These are phyloP conservation scores for Saimiri boliviensis DNA, from an alignment of 2,113 vertebrate genomes.

Conservation along the genomic window DNA sequence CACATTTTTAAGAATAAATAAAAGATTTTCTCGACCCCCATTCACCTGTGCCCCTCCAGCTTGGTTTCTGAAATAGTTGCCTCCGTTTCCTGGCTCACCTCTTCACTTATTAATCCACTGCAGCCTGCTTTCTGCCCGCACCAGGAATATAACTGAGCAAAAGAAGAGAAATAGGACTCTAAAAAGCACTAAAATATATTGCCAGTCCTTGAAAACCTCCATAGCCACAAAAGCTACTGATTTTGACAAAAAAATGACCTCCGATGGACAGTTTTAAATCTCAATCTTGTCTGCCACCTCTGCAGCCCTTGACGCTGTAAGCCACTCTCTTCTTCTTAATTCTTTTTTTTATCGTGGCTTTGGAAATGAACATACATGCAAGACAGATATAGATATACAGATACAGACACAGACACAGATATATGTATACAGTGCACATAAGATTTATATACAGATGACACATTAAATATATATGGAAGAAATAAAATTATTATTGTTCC, in stretches of 20 bases:
- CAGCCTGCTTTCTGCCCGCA: not conserved
- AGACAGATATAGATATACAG: no score
- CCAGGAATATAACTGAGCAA: not conserved
- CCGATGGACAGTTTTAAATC: not conserved
- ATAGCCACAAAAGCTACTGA: not conserved
- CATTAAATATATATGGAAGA: not conserved
- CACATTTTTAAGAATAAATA: not conserved
- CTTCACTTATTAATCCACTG: not conserved
- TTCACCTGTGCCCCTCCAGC: no score
- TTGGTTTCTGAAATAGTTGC: not conserved
- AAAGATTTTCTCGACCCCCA: not conserved
- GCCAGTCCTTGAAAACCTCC: not conserved
- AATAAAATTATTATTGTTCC: not conserved
- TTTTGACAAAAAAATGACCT: conserved; percentile 10
- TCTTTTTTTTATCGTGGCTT: not conserved
- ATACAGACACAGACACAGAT: no score
- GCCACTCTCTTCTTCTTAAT: not conserved
- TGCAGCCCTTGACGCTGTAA: not conserved
- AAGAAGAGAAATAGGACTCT: not conserved
- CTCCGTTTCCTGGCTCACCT: not conserved
- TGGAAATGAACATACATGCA: not conserved
- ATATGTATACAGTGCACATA: not conserved
- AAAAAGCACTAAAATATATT: not conserved
- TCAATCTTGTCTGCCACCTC: not conserved
- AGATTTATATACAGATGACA: not conserved